Evolutionary conservation across 2,797 vertebrate genomes (phyloP).

Genomic region (Ciconia nigra): DNA sequence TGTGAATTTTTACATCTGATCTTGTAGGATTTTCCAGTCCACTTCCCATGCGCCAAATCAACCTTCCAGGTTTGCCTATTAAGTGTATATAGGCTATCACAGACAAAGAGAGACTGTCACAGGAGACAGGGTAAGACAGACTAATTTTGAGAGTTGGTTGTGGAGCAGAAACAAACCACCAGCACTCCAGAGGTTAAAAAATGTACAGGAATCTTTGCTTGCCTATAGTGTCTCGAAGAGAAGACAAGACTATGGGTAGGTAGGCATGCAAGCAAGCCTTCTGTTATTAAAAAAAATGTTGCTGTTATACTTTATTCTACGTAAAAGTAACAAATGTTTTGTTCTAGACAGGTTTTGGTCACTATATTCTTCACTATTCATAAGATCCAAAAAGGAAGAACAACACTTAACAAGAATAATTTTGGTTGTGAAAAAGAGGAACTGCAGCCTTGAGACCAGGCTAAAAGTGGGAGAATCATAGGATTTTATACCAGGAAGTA

Average conservation of each 20-base stretch:
- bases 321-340: neutral
- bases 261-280: neutral
- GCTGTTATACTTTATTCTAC: neutral
- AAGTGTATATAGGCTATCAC: neutral
- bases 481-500: neutral
- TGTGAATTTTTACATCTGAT: neutral
- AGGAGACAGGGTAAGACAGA: neutral
- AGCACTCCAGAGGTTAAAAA: neutral
- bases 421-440: neutral
- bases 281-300: neutral
- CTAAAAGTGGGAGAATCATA: neutral
- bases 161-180: neutral
- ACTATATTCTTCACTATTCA: neutral
- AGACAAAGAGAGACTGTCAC: neutral
- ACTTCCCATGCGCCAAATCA: neutral
- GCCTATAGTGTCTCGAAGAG: neutral
- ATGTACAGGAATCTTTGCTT: neutral
- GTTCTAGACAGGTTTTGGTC: neutral
- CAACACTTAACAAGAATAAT: neutral
- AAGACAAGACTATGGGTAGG: neutral
- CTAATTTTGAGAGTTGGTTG: neutral
- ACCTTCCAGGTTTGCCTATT: neutral
- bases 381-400: neutral
- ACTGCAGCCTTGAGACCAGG: neutral
- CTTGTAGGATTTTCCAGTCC: neutral